These are phyloP conservation scores for Ibidorhyncha struthersii DNA, from an alignment of 2,113 vertebrate species.

Conservation along the genomic window DNA sequence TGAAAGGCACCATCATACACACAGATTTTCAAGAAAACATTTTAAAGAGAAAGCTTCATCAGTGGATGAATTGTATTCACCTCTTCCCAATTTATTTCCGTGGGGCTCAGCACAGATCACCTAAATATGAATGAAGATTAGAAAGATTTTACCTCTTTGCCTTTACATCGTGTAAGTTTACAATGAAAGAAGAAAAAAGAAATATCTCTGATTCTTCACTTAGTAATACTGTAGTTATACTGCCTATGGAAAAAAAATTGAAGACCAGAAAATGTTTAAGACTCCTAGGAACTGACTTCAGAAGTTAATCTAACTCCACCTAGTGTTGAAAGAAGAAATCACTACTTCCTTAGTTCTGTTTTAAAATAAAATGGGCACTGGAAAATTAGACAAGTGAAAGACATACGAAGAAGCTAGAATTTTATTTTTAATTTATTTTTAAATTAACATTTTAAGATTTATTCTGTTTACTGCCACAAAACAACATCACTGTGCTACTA, in stretches of 20 bases:
- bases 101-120: neutral
- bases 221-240: neutral
- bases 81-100: neutral
- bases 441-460: neutral
- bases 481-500: neutral
- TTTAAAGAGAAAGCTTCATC: neutral
- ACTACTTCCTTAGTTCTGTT: neutral
- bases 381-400: neutral
- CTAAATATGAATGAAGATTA: neutral
- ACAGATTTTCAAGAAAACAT: neutral
- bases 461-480: neutral
- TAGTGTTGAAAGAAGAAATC: neutral
- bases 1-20: neutral
- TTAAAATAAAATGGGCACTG: neutral
- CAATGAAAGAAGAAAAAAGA: neutral
- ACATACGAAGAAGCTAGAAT: neutral
- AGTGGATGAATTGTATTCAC: neutral
- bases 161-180: neutral
- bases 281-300: neutral
- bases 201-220: neutral
- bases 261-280: neutral
- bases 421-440: neutral
- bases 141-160: neutral
- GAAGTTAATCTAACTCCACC: conserved; percentile 6
- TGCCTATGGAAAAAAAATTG: neutral